Evolutionary conservation across 2,888 invertebrate genomes (phyloP).

Genomic region (Lithophane socia): DNA sequence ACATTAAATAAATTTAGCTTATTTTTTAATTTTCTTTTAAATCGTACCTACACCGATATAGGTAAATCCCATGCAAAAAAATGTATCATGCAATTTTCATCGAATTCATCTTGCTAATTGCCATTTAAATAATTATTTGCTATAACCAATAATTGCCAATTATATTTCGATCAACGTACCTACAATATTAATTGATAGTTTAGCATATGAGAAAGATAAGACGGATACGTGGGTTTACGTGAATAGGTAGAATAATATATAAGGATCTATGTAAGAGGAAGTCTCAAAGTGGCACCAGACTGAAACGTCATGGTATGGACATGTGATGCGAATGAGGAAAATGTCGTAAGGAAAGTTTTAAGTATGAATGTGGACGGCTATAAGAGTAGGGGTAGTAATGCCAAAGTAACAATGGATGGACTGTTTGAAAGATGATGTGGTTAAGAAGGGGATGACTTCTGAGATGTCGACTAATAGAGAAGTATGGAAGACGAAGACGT

Average conservation of each 20-base stretch:
- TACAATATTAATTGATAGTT: neutral
- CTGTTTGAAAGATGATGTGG: neutral
- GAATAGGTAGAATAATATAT: neutral
- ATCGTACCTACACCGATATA: neutral
- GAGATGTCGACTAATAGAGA: neutral
- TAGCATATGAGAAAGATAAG: neutral
- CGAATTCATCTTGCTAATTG: neutral
- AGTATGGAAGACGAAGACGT: neutral
- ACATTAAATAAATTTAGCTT: neutral
- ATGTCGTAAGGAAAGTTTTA: neutral
- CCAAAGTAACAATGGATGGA: too few relatives aligned
- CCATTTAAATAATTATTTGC: neutral
- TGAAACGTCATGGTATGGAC: neutral
- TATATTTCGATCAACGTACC: neutral
- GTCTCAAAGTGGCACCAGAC: neutral
- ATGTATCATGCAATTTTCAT: too few relatives aligned
- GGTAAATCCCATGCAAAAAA: too few relatives aligned
- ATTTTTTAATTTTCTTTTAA: neutral
- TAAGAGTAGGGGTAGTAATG: neutral
- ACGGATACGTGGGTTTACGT: neutral
- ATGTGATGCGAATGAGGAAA: neutral
- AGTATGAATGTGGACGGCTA: neutral
- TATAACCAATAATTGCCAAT: conserved; percentile 1
- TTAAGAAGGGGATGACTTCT: neutral
- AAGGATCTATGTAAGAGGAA: neutral